phyloP scores from a whole-genome alignment of 2,888 invertebrate species.

The Athrips mouffetella region DNA sequence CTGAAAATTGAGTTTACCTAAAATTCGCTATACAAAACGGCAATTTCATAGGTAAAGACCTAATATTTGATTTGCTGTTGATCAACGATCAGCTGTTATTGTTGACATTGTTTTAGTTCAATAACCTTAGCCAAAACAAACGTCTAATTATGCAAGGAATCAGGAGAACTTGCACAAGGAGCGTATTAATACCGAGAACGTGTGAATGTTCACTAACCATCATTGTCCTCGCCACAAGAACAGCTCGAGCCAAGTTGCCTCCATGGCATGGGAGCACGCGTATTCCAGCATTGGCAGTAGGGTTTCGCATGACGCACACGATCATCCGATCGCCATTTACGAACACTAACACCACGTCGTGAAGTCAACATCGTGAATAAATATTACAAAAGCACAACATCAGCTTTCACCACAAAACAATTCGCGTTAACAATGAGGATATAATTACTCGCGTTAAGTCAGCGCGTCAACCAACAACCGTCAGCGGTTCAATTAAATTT shows the following conservation, averaged over 20 bases:
- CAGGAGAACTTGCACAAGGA: too few relatives aligned
- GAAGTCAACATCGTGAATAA: conserved; percentile 23
- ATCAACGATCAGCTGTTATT: neutral
- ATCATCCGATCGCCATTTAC: conserved; percentile 24
- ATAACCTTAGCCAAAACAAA: neutral
- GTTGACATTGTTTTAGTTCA: neutral
- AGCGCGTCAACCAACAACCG: conserved; percentile 1
- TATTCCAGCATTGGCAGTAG: conserved; percentile 58
- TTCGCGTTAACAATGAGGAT: too few relatives aligned
- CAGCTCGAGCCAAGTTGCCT: conserved; percentile 49
- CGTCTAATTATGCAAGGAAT: neutral
- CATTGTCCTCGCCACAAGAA: conserved; percentile 74
- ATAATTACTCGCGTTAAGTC: too few relatives aligned
- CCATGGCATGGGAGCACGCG: conserved; percentile 44
- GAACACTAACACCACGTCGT: conserved; percentile 10
- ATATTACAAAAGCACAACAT: conserved; percentile 1
- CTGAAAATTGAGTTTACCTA: too few relatives aligned
- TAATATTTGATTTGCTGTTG: neutral
- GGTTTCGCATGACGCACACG: conserved; percentile 39
- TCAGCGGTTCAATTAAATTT: conserved; percentile 3
- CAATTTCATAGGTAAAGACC: too few relatives aligned
- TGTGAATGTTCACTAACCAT: conserved; percentile 41
- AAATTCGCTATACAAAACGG: too few relatives aligned
- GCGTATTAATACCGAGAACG: too few relatives aligned
- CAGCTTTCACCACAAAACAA: conserved; percentile 7